Evolutionary conservation across 2,113 vertebrate genomes (phyloP), one percentile per base, ranked within the genome.

Genomic region (Triplophysa rosa): DNA sequence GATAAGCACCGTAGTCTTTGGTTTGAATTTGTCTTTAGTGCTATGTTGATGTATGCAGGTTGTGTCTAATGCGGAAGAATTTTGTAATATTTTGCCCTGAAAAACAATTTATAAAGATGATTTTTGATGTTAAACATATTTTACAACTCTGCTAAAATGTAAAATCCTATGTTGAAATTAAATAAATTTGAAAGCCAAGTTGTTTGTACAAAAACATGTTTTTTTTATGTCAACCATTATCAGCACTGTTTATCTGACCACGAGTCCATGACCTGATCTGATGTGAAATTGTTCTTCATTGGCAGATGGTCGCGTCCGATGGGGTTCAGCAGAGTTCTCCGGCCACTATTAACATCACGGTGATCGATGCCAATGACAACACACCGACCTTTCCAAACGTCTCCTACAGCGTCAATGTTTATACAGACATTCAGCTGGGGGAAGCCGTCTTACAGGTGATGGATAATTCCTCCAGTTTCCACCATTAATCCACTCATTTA

Each of bases 301-400:
- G 73, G 17, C 87, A 99, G 98, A 95, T 99, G 79, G 87, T 92
- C 37, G 96, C 98, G 19, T 99, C 95, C 62, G 98, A 99, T 63
- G 97, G 97, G 1, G 95, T 98, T 7, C 96, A 98, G 90, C 93
- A 96, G 89, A 99, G 98, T 52, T 1, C 77, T 17, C 94, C 96
- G 0, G 95, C 97, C 56, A 91, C 90, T 0, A 91, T 99, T 89
- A 94, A 91, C 56, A 95, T 99, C 82, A 54, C 92, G 5, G 96
- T 99, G 87, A 89, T 98, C n/a, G 98, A 99, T 83, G 95, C 96
- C 16, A 99, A 99, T 6, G 98, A 99, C 83, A 99, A 99, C 82
- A 92, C 96, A 0, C 98, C 98, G 1, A 92, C 95, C 17, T 99
- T 99, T 84, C 90, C 94, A 11, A 96, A 96, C 59, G 93, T 96